These are phyloP conservation scores for Cotesia vestalis DNA, from an alignment of 1,140 invertebrate species.

Conservation along the genomic window DNA sequence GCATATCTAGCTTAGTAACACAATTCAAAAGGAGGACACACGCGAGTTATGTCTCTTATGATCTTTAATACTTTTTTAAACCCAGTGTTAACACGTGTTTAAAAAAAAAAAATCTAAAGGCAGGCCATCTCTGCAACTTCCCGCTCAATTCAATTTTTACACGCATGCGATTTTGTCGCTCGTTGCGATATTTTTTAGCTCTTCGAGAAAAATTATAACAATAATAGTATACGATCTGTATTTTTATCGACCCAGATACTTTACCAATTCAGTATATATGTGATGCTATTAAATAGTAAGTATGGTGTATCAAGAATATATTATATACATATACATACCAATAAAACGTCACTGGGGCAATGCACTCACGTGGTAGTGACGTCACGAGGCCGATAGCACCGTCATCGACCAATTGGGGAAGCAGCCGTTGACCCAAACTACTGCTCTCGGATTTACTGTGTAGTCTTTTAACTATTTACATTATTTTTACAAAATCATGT, in stretches of 20 bases:
- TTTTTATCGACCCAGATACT: too few relatives aligned
- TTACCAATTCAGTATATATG: too few relatives aligned
- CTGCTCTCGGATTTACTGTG: slow-evolving; percentile 41
- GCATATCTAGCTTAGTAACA: slow-evolving; percentile 24
- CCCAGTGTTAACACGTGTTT: too few relatives aligned
- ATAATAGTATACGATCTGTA: too few relatives aligned
- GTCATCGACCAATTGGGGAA: slow-evolving; percentile 63
- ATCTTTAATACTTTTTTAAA: neutral
- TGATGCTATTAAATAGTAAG: too few relatives aligned
- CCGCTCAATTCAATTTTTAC: too few relatives aligned
- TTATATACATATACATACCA: slow-evolving; percentile 34
- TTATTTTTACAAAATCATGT: slow-evolving; percentile 19
- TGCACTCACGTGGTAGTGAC: slow-evolving; percentile 57
- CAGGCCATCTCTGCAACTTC: too few relatives aligned
- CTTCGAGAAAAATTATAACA: too few relatives aligned
- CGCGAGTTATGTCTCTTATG: neutral
- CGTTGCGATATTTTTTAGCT: too few relatives aligned
- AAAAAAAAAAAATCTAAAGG: too few relatives aligned
- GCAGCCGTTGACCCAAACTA: slow-evolving; percentile 62
- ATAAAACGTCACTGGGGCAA: slow-evolving; percentile 60
- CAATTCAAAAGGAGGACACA: slow-evolving; percentile 40
- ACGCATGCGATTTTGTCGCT: too few relatives aligned
- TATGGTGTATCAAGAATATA: too few relatives aligned
- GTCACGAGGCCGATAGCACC: slow-evolving; percentile 56
- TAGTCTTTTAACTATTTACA: slow-evolving; percentile 35